Evolutionary conservation across 1,140 invertebrate species (phyloP).

Genomic region (Drosophila tropicalis): DNA sequence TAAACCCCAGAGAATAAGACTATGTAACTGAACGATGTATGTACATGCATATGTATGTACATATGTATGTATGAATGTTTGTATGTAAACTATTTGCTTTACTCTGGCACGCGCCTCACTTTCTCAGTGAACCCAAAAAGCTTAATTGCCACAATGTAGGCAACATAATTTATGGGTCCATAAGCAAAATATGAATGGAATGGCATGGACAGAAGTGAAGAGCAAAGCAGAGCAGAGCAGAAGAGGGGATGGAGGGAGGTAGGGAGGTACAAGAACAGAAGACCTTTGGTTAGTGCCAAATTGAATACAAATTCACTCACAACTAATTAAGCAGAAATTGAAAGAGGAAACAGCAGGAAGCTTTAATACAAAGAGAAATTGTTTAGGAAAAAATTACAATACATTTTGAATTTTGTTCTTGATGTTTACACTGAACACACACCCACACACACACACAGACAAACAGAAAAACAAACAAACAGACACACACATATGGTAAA

Average conservation of each 20-base stretch:
- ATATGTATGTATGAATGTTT: not conserved
- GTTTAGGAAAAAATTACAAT: not conserved
- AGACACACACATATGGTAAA: not conserved
- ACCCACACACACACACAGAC: not conserved
- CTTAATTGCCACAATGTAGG: constrained; percentile 77
- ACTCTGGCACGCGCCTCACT: constrained; percentile 15
- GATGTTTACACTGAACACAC: not conserved
- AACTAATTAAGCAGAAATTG: constrained; percentile 69
- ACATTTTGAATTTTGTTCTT: not conserved
- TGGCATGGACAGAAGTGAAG: not conserved
- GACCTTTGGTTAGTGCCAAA: constrained; percentile 36
- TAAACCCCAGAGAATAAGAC: not conserved
- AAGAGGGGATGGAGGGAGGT: constrained; percentile 6
- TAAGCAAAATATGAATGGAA: constrained; percentile 60
- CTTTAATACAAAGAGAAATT: not conserved
- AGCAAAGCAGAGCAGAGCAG: constrained; percentile 17
- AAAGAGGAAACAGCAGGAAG: not conserved
- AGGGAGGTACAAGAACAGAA: not conserved
- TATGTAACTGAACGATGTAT: constrained; percentile 1
- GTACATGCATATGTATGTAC: not conserved
- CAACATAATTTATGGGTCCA: constrained; percentile 73
- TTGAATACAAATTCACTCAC: constrained; percentile 78
- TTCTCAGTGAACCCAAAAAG: constrained; percentile 18
- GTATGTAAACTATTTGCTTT: constrained; percentile 10
- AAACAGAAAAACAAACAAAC: too few species aligned